phyloP scores from a whole-genome alignment of 2,113 vertebrate genomes.

The Phylloscopus whistleri region DNA sequence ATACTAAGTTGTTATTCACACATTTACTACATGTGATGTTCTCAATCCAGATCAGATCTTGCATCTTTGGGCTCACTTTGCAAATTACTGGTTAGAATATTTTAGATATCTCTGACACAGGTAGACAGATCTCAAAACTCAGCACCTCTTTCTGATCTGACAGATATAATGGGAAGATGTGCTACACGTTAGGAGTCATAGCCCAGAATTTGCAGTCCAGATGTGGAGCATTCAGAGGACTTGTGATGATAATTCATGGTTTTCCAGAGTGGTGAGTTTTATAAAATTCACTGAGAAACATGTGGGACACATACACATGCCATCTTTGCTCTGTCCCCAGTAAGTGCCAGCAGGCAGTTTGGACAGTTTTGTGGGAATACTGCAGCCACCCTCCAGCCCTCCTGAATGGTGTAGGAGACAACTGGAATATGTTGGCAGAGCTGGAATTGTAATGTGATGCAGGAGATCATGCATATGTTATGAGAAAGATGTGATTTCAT shows the following conservation, averaged over 20 bases:
- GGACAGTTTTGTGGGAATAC: background rate
- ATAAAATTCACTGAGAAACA: background rate
- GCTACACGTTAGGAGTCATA: background rate
- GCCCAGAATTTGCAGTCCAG: background rate
- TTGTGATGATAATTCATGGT: background rate
- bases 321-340: background rate
- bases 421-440: background rate
- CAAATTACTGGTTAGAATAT: background rate
- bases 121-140: background rate
- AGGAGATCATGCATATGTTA: background rate
- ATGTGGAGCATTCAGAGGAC: background rate
- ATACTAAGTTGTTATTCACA: background rate
- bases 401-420: background rate
- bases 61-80: background rate
- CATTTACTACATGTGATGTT: background rate
- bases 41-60: background rate
- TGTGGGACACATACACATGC: background rate
- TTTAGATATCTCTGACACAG: background rate
- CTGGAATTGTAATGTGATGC: background rate
- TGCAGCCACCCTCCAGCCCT: background rate
- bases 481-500: constrained; percentile 8
- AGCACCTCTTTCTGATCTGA: background rate
- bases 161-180: background rate
- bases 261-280: background rate
- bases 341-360: background rate